Evolutionary conservation across 2,888 invertebrate genomes (phyloP).

Genomic region (Cephalotes varians): DNA sequence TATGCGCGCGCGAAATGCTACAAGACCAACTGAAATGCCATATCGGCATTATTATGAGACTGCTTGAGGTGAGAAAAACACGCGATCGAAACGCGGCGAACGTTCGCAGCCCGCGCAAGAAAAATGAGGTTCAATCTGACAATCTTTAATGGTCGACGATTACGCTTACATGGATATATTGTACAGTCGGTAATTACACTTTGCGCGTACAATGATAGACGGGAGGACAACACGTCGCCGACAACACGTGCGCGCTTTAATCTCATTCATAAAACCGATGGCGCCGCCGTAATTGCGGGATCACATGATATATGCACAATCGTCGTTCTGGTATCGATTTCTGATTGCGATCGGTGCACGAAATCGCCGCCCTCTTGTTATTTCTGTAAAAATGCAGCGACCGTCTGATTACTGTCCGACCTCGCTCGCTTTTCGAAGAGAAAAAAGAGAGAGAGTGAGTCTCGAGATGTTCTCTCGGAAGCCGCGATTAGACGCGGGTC

Average conservation of each 20-base stretch:
- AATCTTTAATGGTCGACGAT: slow-evolving; percentile 31
- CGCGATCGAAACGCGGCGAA: slow-evolving; percentile 9
- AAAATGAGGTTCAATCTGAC: neutral
- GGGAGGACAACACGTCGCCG: slow-evolving; percentile 11
- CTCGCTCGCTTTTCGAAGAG: neutral
- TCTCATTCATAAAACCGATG: slow-evolving; percentile 9
- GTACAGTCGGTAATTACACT: slow-evolving; percentile 18
- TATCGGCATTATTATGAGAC: slow-evolving; percentile 37
- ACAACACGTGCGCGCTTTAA: slow-evolving; percentile 27
- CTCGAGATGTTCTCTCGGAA: slow-evolving; percentile 57
- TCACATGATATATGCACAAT: slow-evolving; percentile 19
- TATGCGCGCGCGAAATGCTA: slow-evolving; percentile 25
- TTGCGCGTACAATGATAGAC: slow-evolving; percentile 22
- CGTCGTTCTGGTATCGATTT: slow-evolving; percentile 21
- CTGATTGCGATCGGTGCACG: slow-evolving; percentile 13
- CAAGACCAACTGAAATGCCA: slow-evolving; percentile 13
- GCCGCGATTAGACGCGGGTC: slow-evolving; percentile 63
- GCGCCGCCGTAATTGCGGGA: slow-evolving; percentile 20
- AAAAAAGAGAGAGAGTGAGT: neutral
- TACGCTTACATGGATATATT: neutral
- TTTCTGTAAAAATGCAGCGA: slow-evolving; percentile 25
- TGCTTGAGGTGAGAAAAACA: slow-evolving; percentile 41
- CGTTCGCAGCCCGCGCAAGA: neutral
- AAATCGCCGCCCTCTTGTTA: slow-evolving; percentile 24
- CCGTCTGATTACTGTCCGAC: neutral